Evolutionary conservation across 2,113 vertebrate genomes (phyloP), one percentile per base, ranked within the genome.

Genomic region (Neoarius graeffei): DNA sequence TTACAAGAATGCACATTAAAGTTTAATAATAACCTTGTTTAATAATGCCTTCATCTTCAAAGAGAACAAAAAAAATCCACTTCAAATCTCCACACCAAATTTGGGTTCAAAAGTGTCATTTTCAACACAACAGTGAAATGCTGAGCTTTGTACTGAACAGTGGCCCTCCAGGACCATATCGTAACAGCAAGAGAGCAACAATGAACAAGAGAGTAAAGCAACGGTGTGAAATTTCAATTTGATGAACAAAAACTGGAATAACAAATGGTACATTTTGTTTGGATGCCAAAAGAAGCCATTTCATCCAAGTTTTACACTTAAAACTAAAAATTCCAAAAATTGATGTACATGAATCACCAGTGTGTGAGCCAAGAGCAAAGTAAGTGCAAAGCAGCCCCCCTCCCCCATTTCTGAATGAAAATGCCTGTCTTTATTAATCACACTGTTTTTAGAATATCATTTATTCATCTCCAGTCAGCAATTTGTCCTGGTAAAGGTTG

Each of bases 1-100:
- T 23, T 77, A 52, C 74, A 52, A 48, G 19, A 76, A 76, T 50
- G 48, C 48, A n/a, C 74, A 77, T 77, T 77, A 81, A 57, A 81
- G 54, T 27, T 17, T 27, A 77, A 56, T 56, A n/a, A 56, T 80
- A 56, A 27, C 76, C n/a, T 79, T 56, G 54, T 80, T 30, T 80
- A 80, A 30, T 56, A 80, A 30, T 10, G 54, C 17, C 77, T 80
- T 80, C 1, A 15, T 54, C 50, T 52, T 56, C n/a, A 80, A 59
- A 57, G 54, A 81, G 7, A 81, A 77, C 23, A n/a, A 52, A 52
- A 52, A 11, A 27, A 76, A 79, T 54, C 10, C 11, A 81, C 13
- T 19, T 11, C 10, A 77, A 77, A 48, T n/a, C 7, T 48, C 35
- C 23, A 56, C 50, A 54, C 42, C 13, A 15, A 14, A 79, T 27